phyloP scores from a whole-genome alignment of 2,113 vertebrate genomes.

The Ailuropoda melanoleuca region DNA sequence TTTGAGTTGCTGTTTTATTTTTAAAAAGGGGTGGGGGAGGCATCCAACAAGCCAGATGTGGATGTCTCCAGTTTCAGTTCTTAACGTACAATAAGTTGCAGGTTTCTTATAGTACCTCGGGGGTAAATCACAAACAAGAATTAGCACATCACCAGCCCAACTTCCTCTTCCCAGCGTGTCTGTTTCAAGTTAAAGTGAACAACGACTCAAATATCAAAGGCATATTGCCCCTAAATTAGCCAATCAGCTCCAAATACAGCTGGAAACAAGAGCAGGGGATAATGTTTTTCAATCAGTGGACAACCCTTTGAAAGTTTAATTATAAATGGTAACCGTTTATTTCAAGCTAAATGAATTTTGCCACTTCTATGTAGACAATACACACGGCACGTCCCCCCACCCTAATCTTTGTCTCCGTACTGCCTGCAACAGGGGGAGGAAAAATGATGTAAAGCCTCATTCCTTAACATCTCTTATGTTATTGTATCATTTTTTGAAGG shows the following conservation, averaged over 20 bases:
- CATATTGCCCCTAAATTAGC: conserved; percentile 76
- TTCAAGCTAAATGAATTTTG: conserved; percentile 75
- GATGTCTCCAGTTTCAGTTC: conserved; percentile 74
- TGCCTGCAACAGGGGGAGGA: not conserved
- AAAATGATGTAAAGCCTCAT: not conserved
- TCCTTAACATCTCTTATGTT: not conserved
- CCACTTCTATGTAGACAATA: conserved; percentile 42
- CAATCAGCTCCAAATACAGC: conserved; percentile 81
- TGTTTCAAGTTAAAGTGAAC: conserved; percentile 84
- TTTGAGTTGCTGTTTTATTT: conserved; percentile 61
- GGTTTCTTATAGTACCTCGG: conserved; percentile 77
- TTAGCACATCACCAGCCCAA: conserved; percentile 78
- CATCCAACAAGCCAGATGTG: conserved; percentile 72
- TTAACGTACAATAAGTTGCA: conserved; percentile 78
- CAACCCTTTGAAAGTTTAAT: conserved; percentile 79
- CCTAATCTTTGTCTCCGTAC: not conserved
- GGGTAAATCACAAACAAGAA: conserved; percentile 79
- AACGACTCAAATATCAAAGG: conserved; percentile 82
- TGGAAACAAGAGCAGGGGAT: conserved; percentile 76
- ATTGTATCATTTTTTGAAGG: not conserved
- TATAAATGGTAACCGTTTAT: conserved; percentile 73
- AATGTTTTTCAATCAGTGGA: conserved; percentile 81
- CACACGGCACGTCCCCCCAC: not conserved
- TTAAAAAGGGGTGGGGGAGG: not conserved
- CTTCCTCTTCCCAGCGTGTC: conserved; percentile 76